Conservation (phyloP, 2,113 vertebrate species). For the Nycticorax nycticorax region DNA sequence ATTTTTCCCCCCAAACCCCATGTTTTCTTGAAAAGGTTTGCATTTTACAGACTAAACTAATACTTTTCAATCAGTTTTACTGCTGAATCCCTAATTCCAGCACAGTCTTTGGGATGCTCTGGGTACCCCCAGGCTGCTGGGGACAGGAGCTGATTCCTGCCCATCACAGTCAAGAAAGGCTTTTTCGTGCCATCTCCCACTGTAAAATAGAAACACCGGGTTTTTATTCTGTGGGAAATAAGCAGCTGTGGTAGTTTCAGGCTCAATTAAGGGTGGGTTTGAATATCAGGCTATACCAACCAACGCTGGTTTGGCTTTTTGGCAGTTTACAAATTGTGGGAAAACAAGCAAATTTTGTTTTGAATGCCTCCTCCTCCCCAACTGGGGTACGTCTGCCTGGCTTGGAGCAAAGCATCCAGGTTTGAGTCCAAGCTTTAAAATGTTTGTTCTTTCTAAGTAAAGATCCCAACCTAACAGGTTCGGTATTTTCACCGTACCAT, state of each 20-base stretch:
- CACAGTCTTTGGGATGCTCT: neutral
- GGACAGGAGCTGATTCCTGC: neutral
- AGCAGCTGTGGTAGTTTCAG: neutral
- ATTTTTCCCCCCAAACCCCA: accelerated
- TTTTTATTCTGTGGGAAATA: neutral
- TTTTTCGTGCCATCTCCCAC: neutral
- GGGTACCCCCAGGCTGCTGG: neutral
- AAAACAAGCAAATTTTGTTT: neutral
- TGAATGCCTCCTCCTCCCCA: neutral
- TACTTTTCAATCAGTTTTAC: neutral
- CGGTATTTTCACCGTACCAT: neutral
- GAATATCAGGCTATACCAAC: neutral
- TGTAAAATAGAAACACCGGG: neutral
- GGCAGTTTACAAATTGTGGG: neutral
- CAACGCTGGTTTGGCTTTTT: neutral
- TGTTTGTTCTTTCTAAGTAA: neutral
- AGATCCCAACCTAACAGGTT: neutral
- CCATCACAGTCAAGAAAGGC: neutral
- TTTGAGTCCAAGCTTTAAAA: neutral
- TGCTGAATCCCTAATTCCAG: neutral
- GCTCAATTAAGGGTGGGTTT: neutral
- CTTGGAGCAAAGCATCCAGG: neutral
- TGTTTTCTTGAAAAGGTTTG: neutral
- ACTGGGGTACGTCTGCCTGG: neutral
- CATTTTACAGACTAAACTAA: neutral